These are phyloP conservation scores for Tamandua tetradactyla DNA, from an alignment of 2,797 vertebrate species.

Conservation along the genomic window DNA sequence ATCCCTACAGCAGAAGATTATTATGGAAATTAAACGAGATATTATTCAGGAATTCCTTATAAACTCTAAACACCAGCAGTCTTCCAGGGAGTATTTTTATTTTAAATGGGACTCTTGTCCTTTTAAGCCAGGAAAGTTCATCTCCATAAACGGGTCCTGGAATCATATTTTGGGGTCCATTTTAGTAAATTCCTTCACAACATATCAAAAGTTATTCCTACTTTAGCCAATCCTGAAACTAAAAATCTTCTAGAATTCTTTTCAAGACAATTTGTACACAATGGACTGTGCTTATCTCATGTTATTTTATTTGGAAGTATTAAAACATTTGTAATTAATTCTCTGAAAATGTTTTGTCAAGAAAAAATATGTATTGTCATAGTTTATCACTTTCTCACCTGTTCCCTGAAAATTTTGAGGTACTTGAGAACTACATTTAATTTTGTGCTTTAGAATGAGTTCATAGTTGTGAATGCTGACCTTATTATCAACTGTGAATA, in stretches of 20 bases:
- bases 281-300: not conserved
- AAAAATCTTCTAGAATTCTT: slow-evolving; percentile 23
- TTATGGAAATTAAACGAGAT: not conserved
- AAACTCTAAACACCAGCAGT: not conserved
- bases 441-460: not conserved
- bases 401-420: not conserved
- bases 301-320: not conserved
- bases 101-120: not conserved
- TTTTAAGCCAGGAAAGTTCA: not conserved
- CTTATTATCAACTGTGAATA: not conserved
- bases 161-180: not conserved
- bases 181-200: slow-evolving; percentile 8
- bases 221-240: not conserved
- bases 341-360: not conserved
- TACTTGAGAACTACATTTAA: not conserved
- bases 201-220: not conserved
- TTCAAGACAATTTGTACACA: not conserved
- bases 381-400: not conserved
- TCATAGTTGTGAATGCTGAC: not conserved
- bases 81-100: not conserved
- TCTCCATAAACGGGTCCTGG: not conserved
- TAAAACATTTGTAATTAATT: not conserved
- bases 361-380: not conserved
- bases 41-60: not conserved
- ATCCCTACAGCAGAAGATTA: not conserved